Base-by-base conservation (phyloP, 2,113 vertebrate species). In the Corythornis cristatus region DNA sequence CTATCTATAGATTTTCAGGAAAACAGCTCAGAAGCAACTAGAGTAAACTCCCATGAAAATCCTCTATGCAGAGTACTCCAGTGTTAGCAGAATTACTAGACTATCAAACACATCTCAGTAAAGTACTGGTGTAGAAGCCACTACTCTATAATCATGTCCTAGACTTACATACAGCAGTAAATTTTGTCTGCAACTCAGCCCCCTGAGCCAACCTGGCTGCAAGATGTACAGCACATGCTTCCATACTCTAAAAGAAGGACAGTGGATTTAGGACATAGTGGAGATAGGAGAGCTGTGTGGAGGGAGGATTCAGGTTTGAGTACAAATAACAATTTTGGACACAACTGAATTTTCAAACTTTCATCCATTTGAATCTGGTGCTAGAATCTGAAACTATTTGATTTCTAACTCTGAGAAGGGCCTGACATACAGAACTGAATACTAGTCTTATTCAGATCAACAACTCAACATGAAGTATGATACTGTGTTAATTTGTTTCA, bases 401-500 rank as follows among this genome's bases (percentile, higher is more conserved):
- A 53, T 50, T 71, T 68, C 21, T 77, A 62, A 54, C n/a, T 95
- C 75, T 61, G 57, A 40, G 58, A 83, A 88, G 53, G 79, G 81
- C 9, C 13, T 77, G 13, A 51, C 17, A 6, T 60, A 48, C 5
- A 18, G 17, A 89, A 82, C 28, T 62, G 54, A 84, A 40, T 17
- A 61, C 3, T 2, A 66, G 61, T 85, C 17, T 23, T 29, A 35
- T 40, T 56, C 37, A 80, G 40, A 60, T 56, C 67, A 83, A 56
- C 18, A 71, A 68, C 20, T 71, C 60, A 83, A 62, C 22, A 42
- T 37, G 64, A 91, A 90, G 56, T 33, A n/a, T 40, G 8, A 37
- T 46, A 31, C 22, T 92, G 18, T 91, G 35, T 74, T 93, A 10
- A 86, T 96, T 89, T 92, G 9, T 97, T 97, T 86, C 95, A 96